These are phyloP conservation scores for Limnephilus marmoratus DNA, from an alignment of 2,888 invertebrate genomes.

Conservation along the genomic window DNA sequence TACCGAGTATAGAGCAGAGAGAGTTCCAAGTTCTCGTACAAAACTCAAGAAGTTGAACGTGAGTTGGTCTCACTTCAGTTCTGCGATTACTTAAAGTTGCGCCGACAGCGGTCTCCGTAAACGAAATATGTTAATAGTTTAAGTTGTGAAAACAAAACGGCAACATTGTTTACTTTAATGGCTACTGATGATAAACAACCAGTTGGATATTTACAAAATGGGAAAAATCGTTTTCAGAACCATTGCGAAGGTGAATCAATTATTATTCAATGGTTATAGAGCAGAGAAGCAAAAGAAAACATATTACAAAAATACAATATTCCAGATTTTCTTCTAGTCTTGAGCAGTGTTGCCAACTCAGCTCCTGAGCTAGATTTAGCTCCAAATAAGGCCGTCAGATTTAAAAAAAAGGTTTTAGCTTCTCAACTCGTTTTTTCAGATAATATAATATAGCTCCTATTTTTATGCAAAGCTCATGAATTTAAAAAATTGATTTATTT, in stretches of 20 bases:
- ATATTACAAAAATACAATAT: background rate
- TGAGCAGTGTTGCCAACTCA: background rate
- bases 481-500: too few relatives aligned
- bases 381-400: too few relatives aligned
- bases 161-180: slow-evolving; percentile 55
- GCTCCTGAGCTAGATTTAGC: too few relatives aligned
- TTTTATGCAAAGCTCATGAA: too few relatives aligned
- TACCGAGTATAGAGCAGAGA: slow-evolving; percentile 26
- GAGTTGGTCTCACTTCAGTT: slow-evolving; percentile 49
- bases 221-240: background rate
- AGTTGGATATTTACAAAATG: slow-evolving; percentile 28
- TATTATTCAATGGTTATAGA: background rate
- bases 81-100: slow-evolving; percentile 53
- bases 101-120: slow-evolving; percentile 57
- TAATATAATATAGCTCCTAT: too few relatives aligned
- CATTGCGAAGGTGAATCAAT: background rate
- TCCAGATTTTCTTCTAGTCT: background rate
- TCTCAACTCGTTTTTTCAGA: too few relatives aligned
- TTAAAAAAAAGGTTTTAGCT: too few relatives aligned
- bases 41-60: slow-evolving; percentile 53
- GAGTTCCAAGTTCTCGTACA: slow-evolving; percentile 35
- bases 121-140: slow-evolving; percentile 61
- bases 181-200: slow-evolving; percentile 45
- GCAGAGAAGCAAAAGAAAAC: background rate
- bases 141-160: slow-evolving; percentile 58